Evolutionary conservation across 2,113 vertebrate genomes (phyloP).

Genomic region (Coracopsis vasa): DNA sequence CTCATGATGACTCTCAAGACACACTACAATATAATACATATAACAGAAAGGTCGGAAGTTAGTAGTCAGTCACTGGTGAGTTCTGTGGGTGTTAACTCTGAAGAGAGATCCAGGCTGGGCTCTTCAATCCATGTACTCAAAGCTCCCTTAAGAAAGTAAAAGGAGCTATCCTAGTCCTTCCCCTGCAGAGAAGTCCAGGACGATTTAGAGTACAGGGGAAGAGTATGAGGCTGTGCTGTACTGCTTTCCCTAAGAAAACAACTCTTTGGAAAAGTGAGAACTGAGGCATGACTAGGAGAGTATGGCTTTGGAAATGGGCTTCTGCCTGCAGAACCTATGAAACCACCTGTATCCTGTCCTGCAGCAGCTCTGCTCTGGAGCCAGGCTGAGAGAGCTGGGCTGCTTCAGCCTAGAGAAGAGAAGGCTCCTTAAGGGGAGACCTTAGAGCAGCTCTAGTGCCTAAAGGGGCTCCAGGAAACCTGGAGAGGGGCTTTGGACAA

Average conservation of each 20-base stretch:
- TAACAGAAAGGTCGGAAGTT: neutral
- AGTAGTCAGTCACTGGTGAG: neutral
- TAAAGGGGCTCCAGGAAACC: neutral
- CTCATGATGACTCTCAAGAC: neutral
- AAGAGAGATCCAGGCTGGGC: neutral
- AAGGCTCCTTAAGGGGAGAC: neutral
- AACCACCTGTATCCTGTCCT: neutral
- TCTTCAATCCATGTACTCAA: neutral
- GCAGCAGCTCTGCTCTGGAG: neutral
- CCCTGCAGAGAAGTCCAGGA: neutral
- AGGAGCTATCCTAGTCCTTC: neutral
- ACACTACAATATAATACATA: neutral
- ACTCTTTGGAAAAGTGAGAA: neutral
- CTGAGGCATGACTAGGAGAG: neutral
- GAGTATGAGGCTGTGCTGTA: slow-evolving; percentile 6
- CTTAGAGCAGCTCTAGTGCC: neutral
- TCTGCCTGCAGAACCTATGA: neutral
- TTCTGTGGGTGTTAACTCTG: neutral
- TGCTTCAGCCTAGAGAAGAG: neutral
- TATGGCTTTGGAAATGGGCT: fast-evolving
- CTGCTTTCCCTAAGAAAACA: neutral
- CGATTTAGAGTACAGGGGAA: neutral
- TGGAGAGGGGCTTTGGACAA: too few species aligned
- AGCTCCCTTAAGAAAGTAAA: neutral
- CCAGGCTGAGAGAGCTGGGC: neutral